These are phyloP conservation scores for Tapirus indicus DNA, from an alignment of 2,797 vertebrate species.

Conservation along the genomic window DNA sequence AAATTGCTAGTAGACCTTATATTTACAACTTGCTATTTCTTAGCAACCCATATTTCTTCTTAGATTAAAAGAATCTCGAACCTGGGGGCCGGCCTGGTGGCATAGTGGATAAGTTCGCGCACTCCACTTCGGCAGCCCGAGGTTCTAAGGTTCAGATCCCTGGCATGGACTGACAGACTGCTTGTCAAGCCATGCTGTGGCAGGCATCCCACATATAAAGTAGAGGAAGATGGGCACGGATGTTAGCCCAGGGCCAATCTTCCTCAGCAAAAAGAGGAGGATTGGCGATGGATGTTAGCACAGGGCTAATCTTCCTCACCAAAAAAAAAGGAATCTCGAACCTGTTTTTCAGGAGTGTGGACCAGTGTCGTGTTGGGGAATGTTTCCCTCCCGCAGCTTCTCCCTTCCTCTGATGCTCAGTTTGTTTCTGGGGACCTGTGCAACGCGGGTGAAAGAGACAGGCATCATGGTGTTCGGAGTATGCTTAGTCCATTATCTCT, in stretches of 20 bases:
- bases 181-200: no score
- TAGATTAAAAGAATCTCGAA: background rate
- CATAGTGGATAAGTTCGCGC: no score
- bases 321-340: background rate
- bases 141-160: no score
- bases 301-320: no score
- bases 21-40: background rate
- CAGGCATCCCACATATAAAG: no score
- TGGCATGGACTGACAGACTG: no score
- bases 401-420: slow-evolving; percentile 91
- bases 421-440: slow-evolving; percentile 95
- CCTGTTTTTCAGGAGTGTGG: slow-evolving; percentile 93
- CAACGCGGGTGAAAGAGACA: slow-evolving; percentile 98
- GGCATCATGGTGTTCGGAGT: slow-evolving; percentile 97
- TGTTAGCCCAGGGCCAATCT: no score
- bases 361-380: slow-evolving; percentile 86
- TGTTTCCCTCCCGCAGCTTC: slow-evolving; percentile 91
- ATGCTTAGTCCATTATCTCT: slow-evolving; percentile 95
- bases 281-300: no score
- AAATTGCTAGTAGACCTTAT: background rate
- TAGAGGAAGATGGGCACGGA: no score
- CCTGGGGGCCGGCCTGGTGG: background rate
- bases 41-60: background rate
- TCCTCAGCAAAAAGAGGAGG: no score
- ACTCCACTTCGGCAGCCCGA: no score